phyloP scores from a whole-genome alignment of 2,797 vertebrate genomes.

The Coregonus ussuriensis region DNA sequence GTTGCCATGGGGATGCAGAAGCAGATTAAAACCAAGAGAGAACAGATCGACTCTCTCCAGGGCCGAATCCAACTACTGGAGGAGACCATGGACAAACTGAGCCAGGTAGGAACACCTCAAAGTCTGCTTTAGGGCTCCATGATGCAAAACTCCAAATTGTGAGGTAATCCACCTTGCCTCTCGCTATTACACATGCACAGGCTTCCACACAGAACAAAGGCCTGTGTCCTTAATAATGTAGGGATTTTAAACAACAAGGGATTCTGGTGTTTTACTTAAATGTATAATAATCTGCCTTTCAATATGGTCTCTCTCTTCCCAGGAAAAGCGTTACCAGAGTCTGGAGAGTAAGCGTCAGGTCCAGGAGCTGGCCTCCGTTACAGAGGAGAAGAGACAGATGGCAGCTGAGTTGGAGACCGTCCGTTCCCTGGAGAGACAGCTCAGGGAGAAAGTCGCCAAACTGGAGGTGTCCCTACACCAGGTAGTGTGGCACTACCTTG shows the following conservation, averaged over 20 bases:
- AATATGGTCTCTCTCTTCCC: conserved; percentile 15
- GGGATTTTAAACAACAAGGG: not conserved
- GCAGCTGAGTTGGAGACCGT: conserved; percentile 75
- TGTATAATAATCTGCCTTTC: not conserved
- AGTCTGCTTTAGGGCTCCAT: not conserved
- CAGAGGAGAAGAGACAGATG: conserved; percentile 78
- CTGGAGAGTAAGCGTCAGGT: conserved; percentile 72
- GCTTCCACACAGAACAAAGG: not conserved
- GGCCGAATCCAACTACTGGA: conserved; percentile 84
- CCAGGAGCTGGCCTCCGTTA: conserved; percentile 68
- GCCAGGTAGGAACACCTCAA: conserved; percentile 68
- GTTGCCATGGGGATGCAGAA: conserved; percentile 84
- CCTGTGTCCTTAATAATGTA: not conserved
- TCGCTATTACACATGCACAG: no score
- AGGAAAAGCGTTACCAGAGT: conserved; percentile 81
- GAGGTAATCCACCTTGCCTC: no score
- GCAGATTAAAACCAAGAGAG: conserved; percentile 83
- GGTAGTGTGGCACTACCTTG: conserved; percentile 60
- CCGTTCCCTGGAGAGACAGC: conserved; percentile 71
- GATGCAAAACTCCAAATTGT: not conserved
- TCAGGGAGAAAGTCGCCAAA: conserved; percentile 73
- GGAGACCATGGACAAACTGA: conserved; percentile 74
- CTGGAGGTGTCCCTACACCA: conserved; percentile 84
- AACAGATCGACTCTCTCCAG: conserved; percentile 82
- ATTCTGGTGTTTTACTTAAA: not conserved